Base-by-base conservation (phyloP, 2,888 invertebrate species). In the Pseudoips prasinana region DNA sequence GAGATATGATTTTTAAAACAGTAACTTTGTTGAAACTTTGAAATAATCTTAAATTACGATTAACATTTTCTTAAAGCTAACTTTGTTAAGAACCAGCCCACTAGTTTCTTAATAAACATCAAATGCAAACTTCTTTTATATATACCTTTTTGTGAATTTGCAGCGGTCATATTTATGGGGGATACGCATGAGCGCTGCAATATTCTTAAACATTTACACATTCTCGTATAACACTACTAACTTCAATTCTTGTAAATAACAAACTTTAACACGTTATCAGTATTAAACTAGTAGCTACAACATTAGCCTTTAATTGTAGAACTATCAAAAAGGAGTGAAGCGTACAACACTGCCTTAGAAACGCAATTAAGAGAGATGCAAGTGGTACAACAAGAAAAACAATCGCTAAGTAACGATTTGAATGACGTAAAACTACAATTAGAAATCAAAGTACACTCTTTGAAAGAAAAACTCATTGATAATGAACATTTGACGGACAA, bases 401-500 rank as follows among this genome's bases (percentile, higher is more conserved):
- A 70, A 38, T 54, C 66, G 7, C 65, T 81, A 3, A 60, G 56
- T 8, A 63, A 64, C 23, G 70, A 77, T 31, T 48, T 80, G 18
- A 71, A 65, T n/a, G 63, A 73, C 18, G 66, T 76, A 0, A 80
- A 74, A 57, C 36, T 71, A 7, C 73, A 81, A 40, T 46, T 81
- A 7, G 78, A 82, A 26, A 36, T 68, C 0, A 79, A 79, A 61
- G 76, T 80, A 0, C 72, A 78, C 33, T 80, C 81, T 1, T 42
- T 81, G 2, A 73, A 76, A 33, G 81, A 79, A 29, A 81, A 75
- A 58, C 58, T 79, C 0, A 55, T 67, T 19, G 76, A 78, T 20
- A 82, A 74, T 33, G 78, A 75, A 42, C 54, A 65, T 40, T 49
- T 81, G 25, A 75, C 79, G 0, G 79, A 81, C 1, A 75, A 77